These are phyloP conservation scores for Clostera curtula DNA, from an alignment of 2,888 invertebrate genomes.

Conservation along the genomic window DNA sequence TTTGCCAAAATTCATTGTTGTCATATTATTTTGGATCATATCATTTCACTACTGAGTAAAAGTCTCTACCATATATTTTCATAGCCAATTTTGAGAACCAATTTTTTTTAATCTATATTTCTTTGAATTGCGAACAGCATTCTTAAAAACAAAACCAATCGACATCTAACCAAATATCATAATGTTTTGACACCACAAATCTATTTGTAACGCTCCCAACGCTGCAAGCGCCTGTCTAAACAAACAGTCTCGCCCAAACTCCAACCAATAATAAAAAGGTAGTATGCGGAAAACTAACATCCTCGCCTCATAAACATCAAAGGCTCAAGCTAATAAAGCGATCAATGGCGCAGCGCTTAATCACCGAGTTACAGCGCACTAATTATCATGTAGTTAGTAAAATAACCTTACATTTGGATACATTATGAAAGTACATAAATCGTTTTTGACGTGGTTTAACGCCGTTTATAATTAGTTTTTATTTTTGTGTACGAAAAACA, in stretches of 20 bases:
- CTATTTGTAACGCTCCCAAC: constrained; percentile 58
- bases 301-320: constrained; percentile 66
- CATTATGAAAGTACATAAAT: constrained; percentile 23
- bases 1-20: too few relatives aligned
- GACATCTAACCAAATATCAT: constrained; percentile 49
- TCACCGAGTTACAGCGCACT: constrained; percentile 44
- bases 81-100: too few relatives aligned
- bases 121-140: constrained; percentile 7
- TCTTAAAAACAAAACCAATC: constrained; percentile 21
- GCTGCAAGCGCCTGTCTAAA: constrained; percentile 61
- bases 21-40: too few relatives aligned
- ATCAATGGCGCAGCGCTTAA: constrained; percentile 60
- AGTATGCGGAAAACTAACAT: constrained; percentile 75
- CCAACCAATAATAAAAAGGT: constrained; percentile 73
- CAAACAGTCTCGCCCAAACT: constrained; percentile 68
- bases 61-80: too few relatives aligned
- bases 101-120: too few relatives aligned
- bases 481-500: constrained; percentile 11
- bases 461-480: constrained; percentile 12
- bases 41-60: too few relatives aligned
- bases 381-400: constrained; percentile 45
- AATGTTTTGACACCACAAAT: constrained; percentile 68
- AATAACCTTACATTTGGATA: constrained; percentile 25
- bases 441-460: constrained; percentile 21
- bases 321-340: constrained; percentile 57